These are phyloP conservation scores for Octodonta nipae DNA, from an alignment of 2,888 invertebrate species.

Conservation along the genomic window DNA sequence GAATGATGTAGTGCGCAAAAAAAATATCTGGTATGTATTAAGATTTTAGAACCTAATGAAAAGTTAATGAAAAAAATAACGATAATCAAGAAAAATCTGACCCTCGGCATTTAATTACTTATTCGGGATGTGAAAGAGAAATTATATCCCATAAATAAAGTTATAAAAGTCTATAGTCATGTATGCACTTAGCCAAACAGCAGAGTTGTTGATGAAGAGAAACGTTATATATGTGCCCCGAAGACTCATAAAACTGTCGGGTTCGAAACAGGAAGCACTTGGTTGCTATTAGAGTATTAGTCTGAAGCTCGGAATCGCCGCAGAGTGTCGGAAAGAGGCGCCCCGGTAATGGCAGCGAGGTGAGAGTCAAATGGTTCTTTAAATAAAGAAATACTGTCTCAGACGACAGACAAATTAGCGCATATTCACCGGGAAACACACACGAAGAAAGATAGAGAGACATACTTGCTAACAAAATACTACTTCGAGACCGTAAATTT, in stretches of 20 bases:
- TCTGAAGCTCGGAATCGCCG: slow-evolving; percentile 27
- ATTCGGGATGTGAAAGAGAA: too few species aligned
- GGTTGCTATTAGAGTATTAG: slow-evolving; percentile 25
- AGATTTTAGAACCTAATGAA: too few species aligned
- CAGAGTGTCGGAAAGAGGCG: slow-evolving; percentile 20
- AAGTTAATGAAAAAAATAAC: too few species aligned
- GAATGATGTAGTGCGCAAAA: too few species aligned
- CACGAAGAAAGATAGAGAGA: slow-evolving; percentile 23
- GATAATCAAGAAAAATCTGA: too few species aligned
- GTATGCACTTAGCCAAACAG: slow-evolving; percentile 1
- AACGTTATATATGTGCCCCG: slow-evolving; percentile 27
- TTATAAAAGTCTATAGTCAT: too few species aligned
- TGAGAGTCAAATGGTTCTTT: slow-evolving; percentile 34
- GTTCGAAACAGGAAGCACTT: slow-evolving; percentile 30
- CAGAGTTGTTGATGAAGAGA: slow-evolving; percentile 29
- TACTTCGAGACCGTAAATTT: slow-evolving; percentile 31
- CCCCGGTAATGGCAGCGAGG: slow-evolving; percentile 28
- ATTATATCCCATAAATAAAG: too few species aligned
- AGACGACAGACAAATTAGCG: slow-evolving; percentile 36
- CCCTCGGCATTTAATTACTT: too few species aligned
- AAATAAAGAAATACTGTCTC: slow-evolving; percentile 36
- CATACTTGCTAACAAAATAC: slow-evolving; percentile 21
- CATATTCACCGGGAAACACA: slow-evolving; percentile 13
- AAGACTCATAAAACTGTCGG: slow-evolving; percentile 31
- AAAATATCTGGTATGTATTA: too few species aligned